phyloP scores from a whole-genome alignment of 2,797 vertebrate species.

The Sylvia borin region DNA sequence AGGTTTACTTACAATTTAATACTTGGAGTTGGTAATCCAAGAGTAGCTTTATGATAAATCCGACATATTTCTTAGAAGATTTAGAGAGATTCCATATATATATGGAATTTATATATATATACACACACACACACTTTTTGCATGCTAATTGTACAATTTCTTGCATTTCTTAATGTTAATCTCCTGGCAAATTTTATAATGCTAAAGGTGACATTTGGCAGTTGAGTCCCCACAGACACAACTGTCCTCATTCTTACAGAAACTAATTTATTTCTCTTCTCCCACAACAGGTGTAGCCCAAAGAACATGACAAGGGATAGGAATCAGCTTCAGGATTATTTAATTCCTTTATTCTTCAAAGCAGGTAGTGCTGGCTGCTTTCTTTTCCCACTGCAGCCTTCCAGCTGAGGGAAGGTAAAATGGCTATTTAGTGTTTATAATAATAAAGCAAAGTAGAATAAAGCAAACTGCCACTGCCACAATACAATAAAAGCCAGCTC shows the following conservation, averaged over 20 bases:
- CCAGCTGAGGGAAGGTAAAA: background rate
- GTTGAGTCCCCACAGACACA: background rate
- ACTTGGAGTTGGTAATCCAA: background rate
- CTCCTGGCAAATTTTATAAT: background rate
- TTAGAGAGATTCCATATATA: background rate
- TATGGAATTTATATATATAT: background rate
- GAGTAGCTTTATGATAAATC: conserved; percentile 3
- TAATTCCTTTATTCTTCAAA: background rate
- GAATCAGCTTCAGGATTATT: background rate
- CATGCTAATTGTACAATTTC: background rate
- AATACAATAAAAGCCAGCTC: background rate
- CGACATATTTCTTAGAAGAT: background rate
- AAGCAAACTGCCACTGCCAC: background rate
- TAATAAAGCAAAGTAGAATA: background rate
- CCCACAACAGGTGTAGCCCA: background rate
- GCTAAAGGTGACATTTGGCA: background rate
- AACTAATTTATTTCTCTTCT: background rate
- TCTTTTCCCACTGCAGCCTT: background rate
- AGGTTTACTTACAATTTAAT: background rate
- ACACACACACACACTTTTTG: background rate
- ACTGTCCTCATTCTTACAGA: background rate
- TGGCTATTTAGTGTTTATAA: background rate
- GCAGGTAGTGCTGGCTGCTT: background rate
- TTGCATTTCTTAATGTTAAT: background rate
- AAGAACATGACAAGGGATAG: background rate